Evolutionary conservation across 2,797 vertebrate genomes (phyloP).

Genomic region (Salarias fasciatus): DNA sequence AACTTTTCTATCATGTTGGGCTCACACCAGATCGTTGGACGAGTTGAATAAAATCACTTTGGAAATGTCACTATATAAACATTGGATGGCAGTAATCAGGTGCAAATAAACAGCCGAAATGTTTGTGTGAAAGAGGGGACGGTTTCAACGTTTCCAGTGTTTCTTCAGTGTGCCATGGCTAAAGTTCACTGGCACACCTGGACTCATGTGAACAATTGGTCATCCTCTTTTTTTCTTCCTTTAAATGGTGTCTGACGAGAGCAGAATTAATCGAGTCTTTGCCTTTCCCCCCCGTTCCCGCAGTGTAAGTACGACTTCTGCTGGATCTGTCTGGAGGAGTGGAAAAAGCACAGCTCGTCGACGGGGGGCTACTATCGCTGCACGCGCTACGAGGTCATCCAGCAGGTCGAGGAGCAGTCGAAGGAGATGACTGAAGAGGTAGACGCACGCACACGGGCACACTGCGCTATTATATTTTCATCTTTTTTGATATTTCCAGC

Average conservation of each 20-base stretch:
- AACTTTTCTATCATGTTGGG: too few relatives aligned
- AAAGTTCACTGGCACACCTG: neutral
- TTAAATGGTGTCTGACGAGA: slow-evolving; percentile 5
- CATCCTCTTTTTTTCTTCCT: neutral
- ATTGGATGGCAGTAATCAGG: neutral
- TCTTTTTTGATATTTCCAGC: neutral
- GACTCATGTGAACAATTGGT: neutral
- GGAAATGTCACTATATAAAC: too few relatives aligned
- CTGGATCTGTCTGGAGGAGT: slow-evolving; percentile 99
- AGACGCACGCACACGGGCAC: neutral
- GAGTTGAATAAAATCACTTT: too few relatives aligned
- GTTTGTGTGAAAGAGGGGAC: too few relatives aligned
- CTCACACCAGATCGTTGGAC: too few relatives aligned
- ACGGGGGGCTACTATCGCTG: slow-evolving; percentile 98
- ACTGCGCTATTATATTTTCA: neutral
- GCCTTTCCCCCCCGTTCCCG: slow-evolving; percentile 16
- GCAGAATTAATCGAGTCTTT: neutral
- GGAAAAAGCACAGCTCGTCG: slow-evolving; percentile 99
- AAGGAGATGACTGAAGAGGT: slow-evolving; percentile 80
- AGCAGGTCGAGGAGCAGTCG: slow-evolving; percentile 94
- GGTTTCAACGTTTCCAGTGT: too few relatives aligned
- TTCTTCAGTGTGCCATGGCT: neutral
- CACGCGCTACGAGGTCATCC: slow-evolving; percentile 97
- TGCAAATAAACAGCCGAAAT: neutral
- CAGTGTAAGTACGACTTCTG: slow-evolving; percentile 99